Percentiles rank a stretch among this genome's conserved stretches.
These are phyloP conservation scores for Marcusenius ussheri DNA, from an alignment of 2,113 vertebrate species.

Conservation along the genomic window DNA sequence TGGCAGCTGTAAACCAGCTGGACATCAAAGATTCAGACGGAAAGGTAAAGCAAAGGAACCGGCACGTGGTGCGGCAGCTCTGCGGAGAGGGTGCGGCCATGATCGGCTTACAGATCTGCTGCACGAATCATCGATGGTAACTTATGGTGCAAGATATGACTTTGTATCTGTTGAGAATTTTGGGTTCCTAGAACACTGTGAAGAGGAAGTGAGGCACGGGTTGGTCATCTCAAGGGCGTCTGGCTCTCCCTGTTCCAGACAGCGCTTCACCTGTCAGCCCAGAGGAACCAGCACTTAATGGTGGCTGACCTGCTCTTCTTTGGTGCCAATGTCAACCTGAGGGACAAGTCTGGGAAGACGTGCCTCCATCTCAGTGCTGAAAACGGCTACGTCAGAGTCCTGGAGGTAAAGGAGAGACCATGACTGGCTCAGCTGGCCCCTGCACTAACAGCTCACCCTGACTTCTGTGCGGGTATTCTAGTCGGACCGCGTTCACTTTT, in stretches of 20 bases:
- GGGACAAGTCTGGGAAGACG: conserved; percentile 61
- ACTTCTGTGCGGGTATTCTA: not conserved
- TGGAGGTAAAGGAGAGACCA: conserved; percentile 51
- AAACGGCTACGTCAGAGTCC: conserved; percentile 65
- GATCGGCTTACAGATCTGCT: not conserved
- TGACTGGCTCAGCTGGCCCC: not conserved
- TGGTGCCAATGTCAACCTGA: conserved; percentile 64
- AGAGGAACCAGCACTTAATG: conserved; percentile 74
- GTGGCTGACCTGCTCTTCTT: conserved; percentile 67
- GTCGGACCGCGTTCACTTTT: not conserved
- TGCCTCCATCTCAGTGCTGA: conserved; percentile 73
- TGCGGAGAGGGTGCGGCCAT: not conserved
- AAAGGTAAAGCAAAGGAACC: conserved; percentile 53
- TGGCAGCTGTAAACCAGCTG: conserved; percentile 57
- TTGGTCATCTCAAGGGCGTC: not conserved
- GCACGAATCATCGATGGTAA: not conserved
- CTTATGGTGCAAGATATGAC: not conserved
- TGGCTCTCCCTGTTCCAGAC: conserved; percentile 53
- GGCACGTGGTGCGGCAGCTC: not conserved
- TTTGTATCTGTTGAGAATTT: not conserved
- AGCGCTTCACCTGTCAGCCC: conserved; percentile 69
- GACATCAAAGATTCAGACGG: conserved; percentile 61
- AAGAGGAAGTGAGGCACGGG: not conserved
- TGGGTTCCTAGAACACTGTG: not conserved
- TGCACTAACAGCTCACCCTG: not conserved